phyloP scores from a whole-genome alignment of 2,113 vertebrate species.

The Peromyscus leucopus region DNA sequence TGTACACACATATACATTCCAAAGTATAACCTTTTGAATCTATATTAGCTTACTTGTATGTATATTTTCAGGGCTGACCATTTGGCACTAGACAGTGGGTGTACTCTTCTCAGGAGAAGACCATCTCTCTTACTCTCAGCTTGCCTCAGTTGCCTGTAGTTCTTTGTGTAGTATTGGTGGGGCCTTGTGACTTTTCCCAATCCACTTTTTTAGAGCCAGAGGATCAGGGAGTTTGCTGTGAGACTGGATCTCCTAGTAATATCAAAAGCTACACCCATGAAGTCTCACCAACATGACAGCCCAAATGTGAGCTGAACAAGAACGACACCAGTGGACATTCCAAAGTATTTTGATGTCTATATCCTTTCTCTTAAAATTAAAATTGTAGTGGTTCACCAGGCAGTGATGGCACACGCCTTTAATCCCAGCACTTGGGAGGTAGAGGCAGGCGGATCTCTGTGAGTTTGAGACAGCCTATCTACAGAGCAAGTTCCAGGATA shows the following conservation, averaged over 20 bases:
- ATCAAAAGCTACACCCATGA: neutral
- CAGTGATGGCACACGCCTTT: no score
- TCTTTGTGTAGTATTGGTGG: neutral
- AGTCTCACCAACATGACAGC: neutral
- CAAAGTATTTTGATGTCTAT: slow-evolving; percentile 16
- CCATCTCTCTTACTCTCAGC: neutral
- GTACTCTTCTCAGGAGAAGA: neutral
- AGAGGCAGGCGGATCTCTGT: no score
- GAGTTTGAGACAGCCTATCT: no score
- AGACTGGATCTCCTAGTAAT: neutral
- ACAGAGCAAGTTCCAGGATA: no score
- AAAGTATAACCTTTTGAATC: neutral
- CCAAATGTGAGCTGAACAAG: neutral
- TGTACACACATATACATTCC: neutral
- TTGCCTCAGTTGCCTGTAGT: neutral
- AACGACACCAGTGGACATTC: neutral
- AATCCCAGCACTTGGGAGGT: no score
- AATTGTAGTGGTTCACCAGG: neutral
- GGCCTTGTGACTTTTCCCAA: neutral
- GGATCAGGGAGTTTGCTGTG: neutral
- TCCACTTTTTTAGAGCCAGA: neutral
- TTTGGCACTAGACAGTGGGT: neutral
- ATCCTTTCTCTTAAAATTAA: neutral
- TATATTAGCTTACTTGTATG: neutral
- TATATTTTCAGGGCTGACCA: neutral